Percentiles rank a stretch among this genome's conserved stretches.
These are phyloP conservation scores for Ecliptopera silaceata DNA, from an alignment of 2,888 invertebrate species.

Conservation along the genomic window DNA sequence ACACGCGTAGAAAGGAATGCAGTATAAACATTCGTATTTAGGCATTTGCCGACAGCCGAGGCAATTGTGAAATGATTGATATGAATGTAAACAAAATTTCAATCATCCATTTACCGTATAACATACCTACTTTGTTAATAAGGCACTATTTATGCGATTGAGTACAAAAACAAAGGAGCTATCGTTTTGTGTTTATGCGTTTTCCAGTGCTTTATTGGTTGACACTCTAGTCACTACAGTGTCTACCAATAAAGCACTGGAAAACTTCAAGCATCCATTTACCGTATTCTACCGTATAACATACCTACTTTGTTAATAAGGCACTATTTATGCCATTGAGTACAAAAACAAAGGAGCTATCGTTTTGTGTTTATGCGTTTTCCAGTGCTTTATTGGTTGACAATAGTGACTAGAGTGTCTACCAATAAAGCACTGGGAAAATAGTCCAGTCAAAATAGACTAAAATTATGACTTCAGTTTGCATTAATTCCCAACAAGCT, in stretches of 20 bases:
- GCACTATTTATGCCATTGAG: too few relatives aligned
- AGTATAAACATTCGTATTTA: slow-evolving; percentile 46
- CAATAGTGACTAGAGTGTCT: too few relatives aligned
- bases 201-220: neutral
- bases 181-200: neutral
- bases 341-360: too few relatives aligned
- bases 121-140: neutral
- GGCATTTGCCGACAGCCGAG: slow-evolving; percentile 29
- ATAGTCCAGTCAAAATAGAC: too few relatives aligned
- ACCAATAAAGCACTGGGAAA: too few relatives aligned
- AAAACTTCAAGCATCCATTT: slow-evolving; percentile 29
- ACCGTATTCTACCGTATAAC: slow-evolving; percentile 1
- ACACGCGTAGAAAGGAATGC: slow-evolving; percentile 47
- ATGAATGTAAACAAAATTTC: slow-evolving; percentile 30
- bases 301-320: neutral
- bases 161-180: too few relatives aligned
- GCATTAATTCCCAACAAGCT: too few relatives aligned
- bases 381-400: neutral
- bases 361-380: neutral
- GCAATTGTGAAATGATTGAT: slow-evolving; percentile 35
- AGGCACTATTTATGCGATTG: too few relatives aligned
- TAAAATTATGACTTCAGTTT: too few relatives aligned
- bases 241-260: too few relatives aligned
- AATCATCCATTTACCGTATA: slow-evolving; percentile 24
- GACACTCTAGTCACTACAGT: too few relatives aligned